Evolutionary conservation across 2,797 vertebrate species (phyloP).

Genomic region (Paguma larvata): DNA sequence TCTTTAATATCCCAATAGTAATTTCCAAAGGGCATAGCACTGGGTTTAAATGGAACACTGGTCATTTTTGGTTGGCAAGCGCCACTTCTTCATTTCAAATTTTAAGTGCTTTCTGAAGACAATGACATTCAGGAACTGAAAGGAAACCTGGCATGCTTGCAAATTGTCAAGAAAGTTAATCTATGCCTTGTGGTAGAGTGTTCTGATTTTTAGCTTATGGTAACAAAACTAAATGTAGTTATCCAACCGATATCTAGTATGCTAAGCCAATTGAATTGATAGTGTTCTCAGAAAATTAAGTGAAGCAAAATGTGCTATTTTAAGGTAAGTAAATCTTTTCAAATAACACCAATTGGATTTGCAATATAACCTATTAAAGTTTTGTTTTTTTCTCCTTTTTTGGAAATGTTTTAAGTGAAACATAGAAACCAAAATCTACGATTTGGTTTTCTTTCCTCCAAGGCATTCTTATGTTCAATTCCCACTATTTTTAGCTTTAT

Average conservation of each 20-base stretch:
- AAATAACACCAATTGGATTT: conserved; percentile 50
- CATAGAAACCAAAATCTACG: conserved; percentile 54
- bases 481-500: conserved; percentile 66
- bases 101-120: not conserved
- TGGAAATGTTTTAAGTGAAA: conserved; percentile 61
- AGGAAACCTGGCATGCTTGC: conserved; percentile 35
- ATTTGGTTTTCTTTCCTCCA: conserved; percentile 17
- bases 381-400: conserved; percentile 48
- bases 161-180: conserved; percentile 49
- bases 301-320: conserved; percentile 39
- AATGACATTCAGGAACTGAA: conserved; percentile 9
- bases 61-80: not conserved
- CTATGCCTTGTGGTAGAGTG: conserved; percentile 49
- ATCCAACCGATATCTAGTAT: conserved; percentile 52
- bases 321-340: conserved; percentile 67
- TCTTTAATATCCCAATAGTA: not conserved
- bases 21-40: not conserved
- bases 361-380: not conserved
- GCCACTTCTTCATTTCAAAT: not conserved
- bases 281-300: conserved; percentile 65
- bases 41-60: not conserved
- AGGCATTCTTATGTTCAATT: conserved; percentile 48
- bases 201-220: conserved; percentile 59
- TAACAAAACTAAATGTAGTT: conserved; percentile 73
- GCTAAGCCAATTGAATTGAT: conserved; percentile 24